phyloP scores from a whole-genome alignment of 1,140 invertebrate species.

The Ylistrum balloti region DNA sequence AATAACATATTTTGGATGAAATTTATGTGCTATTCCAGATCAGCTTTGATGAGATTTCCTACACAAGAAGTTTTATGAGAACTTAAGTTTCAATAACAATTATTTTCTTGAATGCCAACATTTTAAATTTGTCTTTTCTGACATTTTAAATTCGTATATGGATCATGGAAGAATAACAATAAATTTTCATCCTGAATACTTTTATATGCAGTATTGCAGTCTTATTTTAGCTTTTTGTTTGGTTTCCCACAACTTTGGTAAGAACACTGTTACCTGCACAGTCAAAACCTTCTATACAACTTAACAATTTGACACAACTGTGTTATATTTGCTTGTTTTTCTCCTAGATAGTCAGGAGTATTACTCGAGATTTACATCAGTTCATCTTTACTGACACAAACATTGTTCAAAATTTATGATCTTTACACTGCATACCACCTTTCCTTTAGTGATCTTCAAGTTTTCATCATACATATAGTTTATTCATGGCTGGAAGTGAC shows the following conservation, averaged over 20 bases:
- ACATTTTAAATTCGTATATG: neutral
- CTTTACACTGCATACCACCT: neutral
- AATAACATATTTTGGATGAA: constrained; percentile 29
- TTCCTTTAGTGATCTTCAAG: constrained; percentile 28
- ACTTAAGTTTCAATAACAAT: neutral
- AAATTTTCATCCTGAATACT: constrained; percentile 16
- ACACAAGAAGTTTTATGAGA: neutral
- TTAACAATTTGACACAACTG: neutral
- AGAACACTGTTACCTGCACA: neutral
- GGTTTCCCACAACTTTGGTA: too few relatives aligned
- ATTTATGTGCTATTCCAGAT: constrained; percentile 32
- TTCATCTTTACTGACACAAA: neutral
- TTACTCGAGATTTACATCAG: neutral
- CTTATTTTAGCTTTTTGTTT: neutral
- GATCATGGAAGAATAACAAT: neutral
- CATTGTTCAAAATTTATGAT: neutral
- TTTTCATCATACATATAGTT: constrained; percentile 19
- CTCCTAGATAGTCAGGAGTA: neutral
- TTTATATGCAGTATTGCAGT: neutral
- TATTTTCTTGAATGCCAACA: neutral
- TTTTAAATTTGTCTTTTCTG: neutral
- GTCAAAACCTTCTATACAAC: neutral
- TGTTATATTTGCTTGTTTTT: neutral
- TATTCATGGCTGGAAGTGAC: constrained; percentile 17
- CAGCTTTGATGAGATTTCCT: neutral